A percentile compares a stretch with the other conserved stretches of the same genome.
Evolutionary conservation across 2,113 vertebrate species (phyloP).

Genomic region (Serilophus lunatus): DNA sequence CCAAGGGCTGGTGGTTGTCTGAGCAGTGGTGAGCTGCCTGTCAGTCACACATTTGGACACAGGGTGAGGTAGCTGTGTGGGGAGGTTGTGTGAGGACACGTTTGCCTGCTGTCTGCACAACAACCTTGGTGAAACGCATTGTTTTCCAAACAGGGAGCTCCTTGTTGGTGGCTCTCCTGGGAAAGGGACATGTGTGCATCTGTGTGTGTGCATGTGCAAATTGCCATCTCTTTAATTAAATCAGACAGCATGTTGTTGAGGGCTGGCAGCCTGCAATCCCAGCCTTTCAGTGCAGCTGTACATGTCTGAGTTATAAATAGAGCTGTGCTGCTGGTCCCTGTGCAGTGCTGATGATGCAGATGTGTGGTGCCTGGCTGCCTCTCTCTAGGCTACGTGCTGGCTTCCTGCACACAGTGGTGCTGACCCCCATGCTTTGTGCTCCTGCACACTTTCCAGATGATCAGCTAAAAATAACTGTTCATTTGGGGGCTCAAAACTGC

Average conservation of each 20-base stretch:
- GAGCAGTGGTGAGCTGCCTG: neutral
- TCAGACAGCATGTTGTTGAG: neutral
- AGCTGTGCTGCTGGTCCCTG: neutral
- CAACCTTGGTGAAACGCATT: neutral
- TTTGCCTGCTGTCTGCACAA: neutral
- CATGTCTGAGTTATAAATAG: constrained; percentile 53
- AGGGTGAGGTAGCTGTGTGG: neutral
- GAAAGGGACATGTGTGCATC: neutral
- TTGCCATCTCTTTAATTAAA: neutral
- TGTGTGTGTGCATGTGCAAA: neutral
- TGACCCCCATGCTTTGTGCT: neutral
- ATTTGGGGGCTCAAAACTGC: neutral
- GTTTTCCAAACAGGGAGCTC: neutral
- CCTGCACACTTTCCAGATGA: rapidly evolving
- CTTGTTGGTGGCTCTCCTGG: neutral
- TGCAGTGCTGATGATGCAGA: constrained; percentile 28
- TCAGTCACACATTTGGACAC: neutral
- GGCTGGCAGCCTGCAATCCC: neutral
- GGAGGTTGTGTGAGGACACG: neutral
- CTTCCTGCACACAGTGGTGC: neutral
- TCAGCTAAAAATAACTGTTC: neutral
- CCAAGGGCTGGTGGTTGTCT: neutral
- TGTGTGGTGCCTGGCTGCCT: neutral
- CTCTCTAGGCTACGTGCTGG: neutral
- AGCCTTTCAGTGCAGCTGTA: neutral